Conservation (phyloP, 2,888 invertebrate species). For the Drosophila meridiana region DNA sequence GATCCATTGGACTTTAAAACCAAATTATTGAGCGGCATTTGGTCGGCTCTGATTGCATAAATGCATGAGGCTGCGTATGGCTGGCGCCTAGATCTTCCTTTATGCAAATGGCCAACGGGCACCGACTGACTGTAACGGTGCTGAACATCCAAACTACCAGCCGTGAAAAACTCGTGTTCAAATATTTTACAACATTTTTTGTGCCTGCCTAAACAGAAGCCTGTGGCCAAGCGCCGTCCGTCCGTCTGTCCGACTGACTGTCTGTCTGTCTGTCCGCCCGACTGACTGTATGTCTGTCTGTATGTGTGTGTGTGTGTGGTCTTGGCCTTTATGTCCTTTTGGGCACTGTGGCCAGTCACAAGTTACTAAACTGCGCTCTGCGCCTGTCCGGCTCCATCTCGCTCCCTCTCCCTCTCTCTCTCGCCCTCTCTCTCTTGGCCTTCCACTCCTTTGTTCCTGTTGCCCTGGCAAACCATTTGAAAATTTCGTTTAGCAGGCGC, state of each 20-base stretch:
- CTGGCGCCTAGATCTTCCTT: conserved; percentile 63
- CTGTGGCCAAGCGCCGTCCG: conserved; percentile 20
- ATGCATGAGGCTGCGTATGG: conserved; percentile 48
- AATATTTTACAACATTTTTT: conserved; percentile 81
- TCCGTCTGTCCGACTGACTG: background rate
- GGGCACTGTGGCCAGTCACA: conserved; percentile 44
- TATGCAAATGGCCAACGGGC: conserved; percentile 61
- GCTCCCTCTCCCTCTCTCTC: background rate
- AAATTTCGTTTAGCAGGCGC: conserved; percentile 74
- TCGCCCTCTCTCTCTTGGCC: background rate
- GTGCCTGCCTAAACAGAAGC: conserved; percentile 68
- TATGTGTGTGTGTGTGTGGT: conserved; percentile 10
- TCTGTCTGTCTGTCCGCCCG: conserved; percentile 11
- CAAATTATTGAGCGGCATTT: conserved; percentile 51
- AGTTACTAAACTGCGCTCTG: conserved; percentile 67
- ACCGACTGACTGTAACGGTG: conserved; percentile 63
- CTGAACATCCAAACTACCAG: conserved; percentile 81
- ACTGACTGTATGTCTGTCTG: conserved; percentile 10
- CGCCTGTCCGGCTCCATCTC: conserved; percentile 15
- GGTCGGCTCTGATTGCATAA: conserved; percentile 63
- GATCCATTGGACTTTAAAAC: conserved; percentile 46
- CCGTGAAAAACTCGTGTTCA: conserved; percentile 81
- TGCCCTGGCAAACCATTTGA: conserved; percentile 76
- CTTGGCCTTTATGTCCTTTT: conserved; percentile 25
- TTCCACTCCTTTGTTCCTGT: conserved; percentile 25